These are phyloP conservation scores for Engraulis encrasicolus DNA, from an alignment of 2,113 vertebrate species.

Conservation along the genomic window DNA sequence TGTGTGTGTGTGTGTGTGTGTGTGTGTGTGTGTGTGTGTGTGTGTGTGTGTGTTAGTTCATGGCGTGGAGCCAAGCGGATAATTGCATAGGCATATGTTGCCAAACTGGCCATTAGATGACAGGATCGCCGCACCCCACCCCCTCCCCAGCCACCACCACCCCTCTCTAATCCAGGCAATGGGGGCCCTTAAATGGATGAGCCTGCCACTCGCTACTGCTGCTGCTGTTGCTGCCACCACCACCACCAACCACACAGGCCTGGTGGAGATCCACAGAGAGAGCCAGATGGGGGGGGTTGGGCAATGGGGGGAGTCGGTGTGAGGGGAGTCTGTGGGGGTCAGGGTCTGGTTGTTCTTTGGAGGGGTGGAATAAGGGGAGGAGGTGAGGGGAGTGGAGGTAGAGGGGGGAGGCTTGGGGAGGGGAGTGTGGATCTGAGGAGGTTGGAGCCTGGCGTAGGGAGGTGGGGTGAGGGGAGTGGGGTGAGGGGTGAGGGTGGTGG, in stretches of 20 bases:
- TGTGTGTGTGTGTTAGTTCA: background rate
- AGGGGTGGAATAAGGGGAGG: too few species aligned
- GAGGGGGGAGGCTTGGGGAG: too few species aligned
- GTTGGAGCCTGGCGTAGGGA: too few species aligned
- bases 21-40: conserved; percentile 41
- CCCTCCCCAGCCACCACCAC: too few species aligned
- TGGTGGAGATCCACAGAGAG: background rate
- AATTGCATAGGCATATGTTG: conserved; percentile 63
- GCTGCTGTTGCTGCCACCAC: background rate
- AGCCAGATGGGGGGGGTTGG: background rate
- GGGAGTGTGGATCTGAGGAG: too few species aligned
- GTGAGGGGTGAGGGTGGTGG: too few species aligned
- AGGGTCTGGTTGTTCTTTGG: conserved; percentile 21
- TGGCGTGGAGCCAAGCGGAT: conserved; percentile 37
- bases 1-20: background rate
- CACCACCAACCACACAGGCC: background rate
- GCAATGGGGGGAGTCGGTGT: background rate
- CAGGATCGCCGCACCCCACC: too few species aligned
- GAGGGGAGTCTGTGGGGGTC: conserved; percentile 21
- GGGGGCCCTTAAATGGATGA: conserved; percentile 63
- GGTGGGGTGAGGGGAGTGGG: too few species aligned
- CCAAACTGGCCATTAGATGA: conserved; percentile 66
- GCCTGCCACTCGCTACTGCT: background rate
- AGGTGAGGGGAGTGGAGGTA: too few species aligned
- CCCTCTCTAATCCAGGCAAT: conserved; percentile 62